These are phyloP conservation scores for Spisula subtruncata DNA, from an alignment of 2,888 invertebrate genomes.

Conservation along the genomic window DNA sequence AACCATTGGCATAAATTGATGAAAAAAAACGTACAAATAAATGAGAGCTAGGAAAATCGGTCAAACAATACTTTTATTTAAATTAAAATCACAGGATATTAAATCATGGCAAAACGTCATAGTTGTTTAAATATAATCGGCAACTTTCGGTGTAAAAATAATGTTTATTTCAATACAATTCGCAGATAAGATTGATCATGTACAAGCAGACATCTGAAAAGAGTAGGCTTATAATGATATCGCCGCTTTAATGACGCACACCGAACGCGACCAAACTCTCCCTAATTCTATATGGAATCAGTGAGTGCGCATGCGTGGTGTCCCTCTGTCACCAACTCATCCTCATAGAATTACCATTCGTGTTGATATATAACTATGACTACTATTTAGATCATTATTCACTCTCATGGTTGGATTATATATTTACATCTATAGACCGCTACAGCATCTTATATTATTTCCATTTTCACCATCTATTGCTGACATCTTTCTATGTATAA, in stretches of 20 bases:
- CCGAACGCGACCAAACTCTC: no score
- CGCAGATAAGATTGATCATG: neutral
- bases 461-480: slow-evolving; percentile 5
- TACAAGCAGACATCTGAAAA: neutral
- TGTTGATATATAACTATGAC: neutral
- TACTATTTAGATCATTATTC: neutral
- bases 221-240: no score
- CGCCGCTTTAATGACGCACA: neutral
- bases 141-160: no score
- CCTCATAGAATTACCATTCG: neutral
- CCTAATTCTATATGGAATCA: neutral
- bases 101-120: no score
- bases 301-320: neutral
- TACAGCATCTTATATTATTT: neutral
- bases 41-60: no score
- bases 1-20: no score
- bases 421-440: neutral
- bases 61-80: no score
- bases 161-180: no score
- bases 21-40: no score
- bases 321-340: neutral
- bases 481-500: slow-evolving; percentile 22
- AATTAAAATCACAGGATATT: no score
- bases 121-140: no score
- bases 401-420: neutral